Evolutionary conservation across 2,113 vertebrate genomes (phyloP).

Genomic region (Salvator merianae): DNA sequence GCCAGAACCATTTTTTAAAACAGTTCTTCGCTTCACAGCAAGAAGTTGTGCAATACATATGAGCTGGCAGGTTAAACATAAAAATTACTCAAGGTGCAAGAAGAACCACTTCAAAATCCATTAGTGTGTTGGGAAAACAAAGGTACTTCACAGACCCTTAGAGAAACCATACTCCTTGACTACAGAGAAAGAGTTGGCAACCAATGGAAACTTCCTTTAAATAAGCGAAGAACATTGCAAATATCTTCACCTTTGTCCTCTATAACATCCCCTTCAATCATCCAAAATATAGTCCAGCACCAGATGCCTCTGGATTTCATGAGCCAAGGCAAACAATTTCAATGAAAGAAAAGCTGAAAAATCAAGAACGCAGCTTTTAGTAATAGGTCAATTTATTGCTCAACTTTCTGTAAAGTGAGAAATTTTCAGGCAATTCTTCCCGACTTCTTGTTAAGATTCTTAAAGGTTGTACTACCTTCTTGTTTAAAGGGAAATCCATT

Average conservation of each 20-base stretch:
- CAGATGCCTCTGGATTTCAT: neutral
- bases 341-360: neutral
- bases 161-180: neutral
- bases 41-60: slow-evolving; percentile 51
- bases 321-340: slow-evolving; percentile 31
- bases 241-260: neutral
- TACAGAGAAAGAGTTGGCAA: neutral
- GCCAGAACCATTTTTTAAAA: slow-evolving; percentile 21
- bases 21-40: slow-evolving; percentile 40
- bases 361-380: neutral
- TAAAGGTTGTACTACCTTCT: neutral
- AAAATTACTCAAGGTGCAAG: slow-evolving; percentile 61
- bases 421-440: neutral
- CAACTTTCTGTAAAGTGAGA: neutral
- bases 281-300: neutral
- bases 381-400: accelerated
- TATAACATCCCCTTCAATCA: neutral
- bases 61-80: slow-evolving; percentile 46
- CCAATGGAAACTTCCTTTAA: neutral
- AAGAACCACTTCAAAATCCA: slow-evolving; percentile 66
- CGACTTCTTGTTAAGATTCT: neutral
- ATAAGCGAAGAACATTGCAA: neutral
- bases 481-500: neutral
- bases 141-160: slow-evolving; percentile 41
- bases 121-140: slow-evolving; percentile 62